Conservation (phyloP, 2,888 invertebrate species). For the Lepidocyrtoides sp. region DNA sequence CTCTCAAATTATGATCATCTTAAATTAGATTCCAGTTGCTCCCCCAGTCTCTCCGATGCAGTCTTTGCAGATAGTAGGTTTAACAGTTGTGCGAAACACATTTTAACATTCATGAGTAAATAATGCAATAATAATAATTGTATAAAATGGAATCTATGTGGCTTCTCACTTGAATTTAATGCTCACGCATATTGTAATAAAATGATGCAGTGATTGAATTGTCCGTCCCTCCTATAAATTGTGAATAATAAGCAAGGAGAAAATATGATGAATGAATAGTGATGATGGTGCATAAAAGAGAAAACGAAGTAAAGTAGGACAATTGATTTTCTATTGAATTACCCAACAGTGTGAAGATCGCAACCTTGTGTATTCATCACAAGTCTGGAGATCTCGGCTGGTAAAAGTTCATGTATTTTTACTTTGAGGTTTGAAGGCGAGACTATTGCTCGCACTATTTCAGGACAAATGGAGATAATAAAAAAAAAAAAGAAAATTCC, state of each 20-base stretch:
- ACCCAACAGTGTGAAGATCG: not conserved
- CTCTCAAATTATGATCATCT: constrained; percentile 73
- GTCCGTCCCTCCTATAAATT: not conserved
- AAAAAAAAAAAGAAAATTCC: not conserved
- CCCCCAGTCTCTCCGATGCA: not conserved
- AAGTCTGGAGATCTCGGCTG: too few relatives aligned
- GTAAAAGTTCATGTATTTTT: too few relatives aligned
- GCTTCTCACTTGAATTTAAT: not conserved
- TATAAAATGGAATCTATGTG: not conserved
- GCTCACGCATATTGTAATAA: not conserved
- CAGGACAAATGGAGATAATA: not conserved
- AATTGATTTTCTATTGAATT: constrained; percentile 47
- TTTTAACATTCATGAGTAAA: constrained; percentile 33
- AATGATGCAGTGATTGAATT: constrained; percentile 28
- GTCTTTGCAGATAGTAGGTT: not conserved
- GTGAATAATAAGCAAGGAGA: constrained; percentile 33
- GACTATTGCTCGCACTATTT: too few relatives aligned
- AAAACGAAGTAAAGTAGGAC: constrained; percentile 10
- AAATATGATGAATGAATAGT: not conserved
- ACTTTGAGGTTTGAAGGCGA: too few relatives aligned
- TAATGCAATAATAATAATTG: constrained; percentile 58
- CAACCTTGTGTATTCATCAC: not conserved
- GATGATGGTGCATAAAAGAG: not conserved
- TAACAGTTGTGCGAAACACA: not conserved
- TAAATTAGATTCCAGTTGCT: constrained; percentile 76